Evolutionary conservation across 2,113 vertebrate genomes (phyloP), one percentile per base, ranked within the genome.

Genomic region (Alaudala cheleensis): DNA sequence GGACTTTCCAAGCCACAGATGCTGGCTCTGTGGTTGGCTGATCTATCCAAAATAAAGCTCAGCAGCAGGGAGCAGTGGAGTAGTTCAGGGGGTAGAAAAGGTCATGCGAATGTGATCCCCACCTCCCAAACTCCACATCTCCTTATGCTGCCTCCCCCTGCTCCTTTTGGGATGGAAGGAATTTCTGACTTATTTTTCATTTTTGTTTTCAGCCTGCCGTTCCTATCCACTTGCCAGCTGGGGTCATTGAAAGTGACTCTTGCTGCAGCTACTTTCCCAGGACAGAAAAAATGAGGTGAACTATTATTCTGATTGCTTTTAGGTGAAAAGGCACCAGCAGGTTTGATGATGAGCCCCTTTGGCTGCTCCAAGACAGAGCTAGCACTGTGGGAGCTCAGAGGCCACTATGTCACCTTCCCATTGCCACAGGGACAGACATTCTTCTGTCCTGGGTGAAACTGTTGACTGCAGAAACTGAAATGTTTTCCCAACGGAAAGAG

Each of bases 21-120:
- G 91, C 91, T 92, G 91, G 61, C 91, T 89, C 89, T 82, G 92
- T 87, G 73, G 91, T 90, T 85, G 85, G 81, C 54, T 92, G 78
- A 90, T 67, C 70, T 91, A 87, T 76, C 91, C 93, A 95, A 95
- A 92, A 96, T 83, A 96, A 92, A 95, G 90, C 91, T 82, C 81
- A 94, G 44, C 95, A 96, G 95, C 94, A 94, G 94, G 87, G 87
- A 95, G 81, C 39, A 3, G 62, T 88, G 78, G 70, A 92, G 70
- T 69, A 95, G 87, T 82, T 94, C 87, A 94, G 74, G 65, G 91
- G 72, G 74, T 87, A 91, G 61, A 90, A 80, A 81, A 95, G 96
- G 87, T 95, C 91, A 90, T 87, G 90, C 3, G 67, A 95, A 94
- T n/a, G 66, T 57, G 92, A 91, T 91, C 74, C 67, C 13, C 81